Conservation (phyloP, 2,797 vertebrate species). For the Poeciliopsis turneri region DNA sequence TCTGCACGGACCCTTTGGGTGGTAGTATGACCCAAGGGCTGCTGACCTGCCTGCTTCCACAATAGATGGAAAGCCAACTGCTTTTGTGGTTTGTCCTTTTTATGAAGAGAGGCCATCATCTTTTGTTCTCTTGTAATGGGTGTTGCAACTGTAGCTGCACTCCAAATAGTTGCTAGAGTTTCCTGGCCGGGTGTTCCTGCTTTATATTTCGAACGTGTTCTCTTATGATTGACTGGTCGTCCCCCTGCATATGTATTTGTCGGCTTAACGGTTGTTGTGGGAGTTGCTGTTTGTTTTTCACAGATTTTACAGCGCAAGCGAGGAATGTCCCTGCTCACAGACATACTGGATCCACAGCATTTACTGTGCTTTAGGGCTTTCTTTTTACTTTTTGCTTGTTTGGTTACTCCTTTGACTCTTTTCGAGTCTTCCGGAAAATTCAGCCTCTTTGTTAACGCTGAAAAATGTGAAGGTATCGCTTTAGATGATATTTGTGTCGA, state of each 20-base stretch:
- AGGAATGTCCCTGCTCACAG: constrained; percentile 31
- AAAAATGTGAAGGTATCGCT: constrained; percentile 7
- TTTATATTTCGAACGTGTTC: constrained; percentile 3
- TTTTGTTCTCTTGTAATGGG: constrained; percentile 10
- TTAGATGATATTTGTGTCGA: constrained; percentile 15
- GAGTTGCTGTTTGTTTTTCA: not conserved
- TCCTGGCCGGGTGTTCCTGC: constrained; percentile 12
- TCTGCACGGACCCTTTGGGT: not conserved
- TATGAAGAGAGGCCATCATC: not conserved
- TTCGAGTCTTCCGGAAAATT: not conserved
- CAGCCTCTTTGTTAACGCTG: constrained; percentile 16
- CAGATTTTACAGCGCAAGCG: constrained; percentile 38
- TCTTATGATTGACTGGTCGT: constrained; percentile 1
- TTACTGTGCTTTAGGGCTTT: constrained; percentile 10
- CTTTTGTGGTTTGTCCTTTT: constrained; percentile 6
- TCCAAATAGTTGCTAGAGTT: constrained; percentile 6
- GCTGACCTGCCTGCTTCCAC: constrained; percentile 8
- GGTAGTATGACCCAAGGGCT: not conserved
- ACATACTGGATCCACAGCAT: constrained; percentile 33
- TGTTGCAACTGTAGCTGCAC: not conserved
- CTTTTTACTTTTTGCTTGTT: constrained; percentile 13
- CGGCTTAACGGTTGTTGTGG: constrained; percentile 1
- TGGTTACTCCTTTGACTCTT: not conserved
- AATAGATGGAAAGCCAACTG: constrained; percentile 3
- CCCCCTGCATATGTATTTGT: constrained; percentile 2